phyloP scores from a whole-genome alignment of 2,888 invertebrate species.

The Rotaria macrura region DNA sequence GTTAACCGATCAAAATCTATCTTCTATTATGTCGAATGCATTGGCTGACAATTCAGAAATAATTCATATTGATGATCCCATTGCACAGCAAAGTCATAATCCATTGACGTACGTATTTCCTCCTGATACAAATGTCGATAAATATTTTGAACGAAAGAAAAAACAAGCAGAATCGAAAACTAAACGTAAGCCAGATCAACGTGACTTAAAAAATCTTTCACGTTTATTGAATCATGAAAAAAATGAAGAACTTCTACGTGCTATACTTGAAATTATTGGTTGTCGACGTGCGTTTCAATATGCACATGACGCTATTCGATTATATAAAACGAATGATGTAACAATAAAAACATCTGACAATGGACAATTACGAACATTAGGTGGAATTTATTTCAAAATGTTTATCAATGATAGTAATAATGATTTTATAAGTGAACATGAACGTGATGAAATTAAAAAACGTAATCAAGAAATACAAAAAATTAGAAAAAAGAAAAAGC shows the following conservation, averaged over 20 bases:
- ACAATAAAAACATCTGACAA: neutral
- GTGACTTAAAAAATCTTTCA: neutral
- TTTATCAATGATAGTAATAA: neutral
- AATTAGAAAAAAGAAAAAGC: neutral
- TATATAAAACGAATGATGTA: neutral
- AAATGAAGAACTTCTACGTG: neutral
- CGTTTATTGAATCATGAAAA: neutral
- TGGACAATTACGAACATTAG: neutral
- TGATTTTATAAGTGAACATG: neutral
- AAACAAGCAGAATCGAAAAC: neutral
- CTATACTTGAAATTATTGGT: neutral
- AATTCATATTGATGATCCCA: conserved; percentile 17
- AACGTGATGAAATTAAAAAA: neutral
- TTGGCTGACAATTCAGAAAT: neutral
- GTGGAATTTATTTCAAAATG: conserved; percentile 1
- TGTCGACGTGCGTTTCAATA: conserved; percentile 2
- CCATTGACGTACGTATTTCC: neutral
- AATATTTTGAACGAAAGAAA: neutral
- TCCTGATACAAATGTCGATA: neutral
- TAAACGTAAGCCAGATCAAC: neutral
- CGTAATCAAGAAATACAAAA: conserved; percentile 2
- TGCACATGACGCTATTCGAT: neutral
- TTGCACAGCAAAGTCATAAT: neutral
- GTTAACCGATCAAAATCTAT: neutral
- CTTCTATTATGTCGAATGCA: neutral